Evolutionary conservation across 2,113 vertebrate species (phyloP), one percentile per base, ranked within the genome.

Genomic region (Spea bombifrons): DNA sequence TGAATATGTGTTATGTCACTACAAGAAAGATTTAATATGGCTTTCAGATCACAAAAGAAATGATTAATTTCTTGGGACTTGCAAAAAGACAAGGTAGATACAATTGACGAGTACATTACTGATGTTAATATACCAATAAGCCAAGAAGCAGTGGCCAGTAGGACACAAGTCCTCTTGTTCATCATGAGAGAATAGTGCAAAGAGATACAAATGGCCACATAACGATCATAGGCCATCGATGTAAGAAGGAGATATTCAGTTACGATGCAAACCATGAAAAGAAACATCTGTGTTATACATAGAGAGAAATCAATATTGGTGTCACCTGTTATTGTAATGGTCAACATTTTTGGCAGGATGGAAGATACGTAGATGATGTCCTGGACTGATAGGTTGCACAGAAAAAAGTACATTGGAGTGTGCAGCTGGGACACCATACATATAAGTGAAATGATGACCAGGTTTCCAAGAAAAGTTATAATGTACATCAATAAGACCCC

Each of bases 361-460:
- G 46, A 55, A 7, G 64, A 68, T 8, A 69, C 50, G 48, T 68
- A 68, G 43, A 50, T 57, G 47, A 76, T n/a, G n/a, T 76, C 75
- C 7, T 12, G 15, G 7, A 67, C 30, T 3, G 75, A 67, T 7
- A 76, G 75, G 66, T 69, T 76, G 55, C 65, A 53, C 0, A 80
- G 59, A 7, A 80, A 80, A 52, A 80, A 73, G 43, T 80, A 80
- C 77, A 80, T 80, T 8, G 77, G 76, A 0, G 52, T 77, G 16
- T 77, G 75, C 1, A 77, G 66, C n/a, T 8, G 44, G 4, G 66
- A 12, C 13, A 30, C 45, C 7, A 16, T 8, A 7, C 52, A 61
- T n/a, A 77, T 47, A 49, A 77, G 45, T 43, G 5, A 1, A 15
- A 49, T 13, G 43, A 78, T 71, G 12, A 71, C n/a, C 13, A 78